Evolutionary conservation across 2,113 vertebrate species (phyloP), one percentile per base, ranked within the genome.

Genomic region (Cygnus buccinator): DNA sequence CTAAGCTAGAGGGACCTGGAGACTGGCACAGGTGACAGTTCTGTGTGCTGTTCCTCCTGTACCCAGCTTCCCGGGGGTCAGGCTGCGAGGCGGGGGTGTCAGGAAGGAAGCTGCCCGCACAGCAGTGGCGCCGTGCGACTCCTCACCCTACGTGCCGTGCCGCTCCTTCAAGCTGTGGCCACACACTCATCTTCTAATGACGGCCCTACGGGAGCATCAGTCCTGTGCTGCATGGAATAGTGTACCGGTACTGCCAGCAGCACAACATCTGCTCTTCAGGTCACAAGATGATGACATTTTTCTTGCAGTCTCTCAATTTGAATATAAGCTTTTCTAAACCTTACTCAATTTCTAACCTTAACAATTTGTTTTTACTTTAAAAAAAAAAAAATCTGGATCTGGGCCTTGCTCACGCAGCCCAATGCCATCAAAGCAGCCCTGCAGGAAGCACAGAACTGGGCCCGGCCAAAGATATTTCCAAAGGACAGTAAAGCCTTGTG

Each of bases 141-240:
- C 28, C 5, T 2, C 63, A 50, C 41, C 35, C 35, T 29, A 5
- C 16, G 19, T 46, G 46, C 19, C 20, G n/a, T 84, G 59, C 35
- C 5, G 1, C 29, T 28, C 10, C 5, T 59, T 46, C 43, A 29
- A 13, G 37, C 5, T 28, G 35, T 7, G 66, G 29, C 33, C 33
- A 9, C 52, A 21, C 18, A 50, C 31, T 44, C 19, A 23, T 37
- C 13, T 46, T 19, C 39, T 50, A 0, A 10, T 9, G 59, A 13
- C 26, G 15, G 31, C 67, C 17, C 15, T 26, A 20, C 33, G 5
- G 7, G 58, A 74, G 48, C 55, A 21, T 67, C 23, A 0, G 35
- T 57, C 4, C 0, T 0, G 3, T 58, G 65, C 29, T 28, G 20
- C 4, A 29, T 6, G 33, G 55, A 39, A 6, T 31, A 5, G 46